These are phyloP conservation scores for Noctilio leporinus DNA, from an alignment of 2,113 vertebrate species.

Conservation along the genomic window DNA sequence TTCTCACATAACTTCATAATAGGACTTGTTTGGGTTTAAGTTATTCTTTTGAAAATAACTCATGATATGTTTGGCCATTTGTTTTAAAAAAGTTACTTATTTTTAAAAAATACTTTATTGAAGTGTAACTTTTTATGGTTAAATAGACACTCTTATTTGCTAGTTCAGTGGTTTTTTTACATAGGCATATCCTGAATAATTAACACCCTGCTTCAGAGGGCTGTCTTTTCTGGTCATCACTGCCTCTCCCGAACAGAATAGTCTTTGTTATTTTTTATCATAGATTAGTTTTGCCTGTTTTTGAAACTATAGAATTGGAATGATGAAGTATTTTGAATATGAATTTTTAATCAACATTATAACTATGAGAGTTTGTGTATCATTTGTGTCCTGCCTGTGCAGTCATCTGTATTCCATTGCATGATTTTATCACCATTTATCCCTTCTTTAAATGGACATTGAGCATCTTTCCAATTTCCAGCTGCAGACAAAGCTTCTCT, in stretches of 20 bases:
- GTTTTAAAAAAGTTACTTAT: neutral
- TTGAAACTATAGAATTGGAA: neutral
- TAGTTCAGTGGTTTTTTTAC: neutral
- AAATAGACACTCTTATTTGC: neutral
- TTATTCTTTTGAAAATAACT: slow-evolving; percentile 4
- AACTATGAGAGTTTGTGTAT: neutral
- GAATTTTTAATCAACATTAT: neutral
- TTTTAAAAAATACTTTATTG: neutral
- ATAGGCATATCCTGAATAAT: neutral
- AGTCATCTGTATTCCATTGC: neutral
- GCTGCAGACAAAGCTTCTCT: neutral
- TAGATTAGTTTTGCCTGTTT: neutral
- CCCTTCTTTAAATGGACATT: neutral
- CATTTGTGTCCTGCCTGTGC: neutral
- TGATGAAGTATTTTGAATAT: neutral
- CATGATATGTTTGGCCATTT: neutral
- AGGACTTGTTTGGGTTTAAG: neutral
- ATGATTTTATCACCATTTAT: neutral
- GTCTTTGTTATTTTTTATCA: neutral
- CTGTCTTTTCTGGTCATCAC: neutral
- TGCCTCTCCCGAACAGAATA: neutral
- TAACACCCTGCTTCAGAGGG: neutral
- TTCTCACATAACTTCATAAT: neutral
- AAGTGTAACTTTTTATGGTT: neutral
- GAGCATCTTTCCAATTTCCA: neutral